These are phyloP conservation scores for Patagioenas fasciata DNA, from an alignment of 2,113 vertebrate species.

Conservation along the genomic window DNA sequence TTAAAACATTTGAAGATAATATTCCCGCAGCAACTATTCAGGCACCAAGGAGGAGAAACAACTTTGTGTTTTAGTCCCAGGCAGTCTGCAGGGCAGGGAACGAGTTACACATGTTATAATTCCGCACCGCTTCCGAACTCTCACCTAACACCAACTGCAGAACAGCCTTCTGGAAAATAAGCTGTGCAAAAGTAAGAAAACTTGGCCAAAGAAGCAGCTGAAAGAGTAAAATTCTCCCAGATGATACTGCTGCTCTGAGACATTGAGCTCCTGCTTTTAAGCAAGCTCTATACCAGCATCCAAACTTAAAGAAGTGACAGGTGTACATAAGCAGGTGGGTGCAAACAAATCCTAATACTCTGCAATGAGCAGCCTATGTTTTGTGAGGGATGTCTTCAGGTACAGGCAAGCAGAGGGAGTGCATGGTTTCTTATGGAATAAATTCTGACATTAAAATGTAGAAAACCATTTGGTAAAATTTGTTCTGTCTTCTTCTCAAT, in stretches of 20 bases:
- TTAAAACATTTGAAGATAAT: neutral
- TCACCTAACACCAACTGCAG: neutral
- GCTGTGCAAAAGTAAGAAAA: neutral
- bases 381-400: neutral
- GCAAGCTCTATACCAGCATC: neutral
- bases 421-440: fast-evolving
- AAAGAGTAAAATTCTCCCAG: neutral
- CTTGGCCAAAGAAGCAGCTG: neutral
- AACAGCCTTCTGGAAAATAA: neutral
- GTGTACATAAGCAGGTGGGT: neutral
- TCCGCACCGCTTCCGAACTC: neutral
- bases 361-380: neutral
- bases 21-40: neutral
- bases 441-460: neutral
- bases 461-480: neutral
- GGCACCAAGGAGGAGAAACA: neutral
- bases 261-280: neutral
- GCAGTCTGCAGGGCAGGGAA: neutral
- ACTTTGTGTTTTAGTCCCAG: neutral
- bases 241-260: neutral
- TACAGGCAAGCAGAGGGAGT: neutral
- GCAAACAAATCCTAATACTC: neutral
- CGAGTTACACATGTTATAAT: neutral
- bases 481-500: neutral
- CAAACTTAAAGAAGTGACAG: neutral